Evolutionary conservation across 1,140 invertebrate genomes (phyloP).

Genomic region (Mamestra configurata): DNA sequence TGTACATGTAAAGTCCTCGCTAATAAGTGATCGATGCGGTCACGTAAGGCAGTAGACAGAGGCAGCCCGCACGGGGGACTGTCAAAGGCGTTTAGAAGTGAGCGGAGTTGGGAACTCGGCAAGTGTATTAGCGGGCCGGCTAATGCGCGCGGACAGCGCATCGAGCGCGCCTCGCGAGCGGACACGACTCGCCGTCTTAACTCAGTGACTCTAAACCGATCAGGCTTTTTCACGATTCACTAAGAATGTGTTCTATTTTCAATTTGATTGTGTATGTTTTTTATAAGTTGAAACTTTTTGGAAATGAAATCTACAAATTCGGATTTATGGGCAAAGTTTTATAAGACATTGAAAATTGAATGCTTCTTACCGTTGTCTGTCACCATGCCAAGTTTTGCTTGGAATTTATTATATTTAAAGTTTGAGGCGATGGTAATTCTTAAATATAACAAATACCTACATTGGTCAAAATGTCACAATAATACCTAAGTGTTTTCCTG

Average conservation of each 20-base stretch:
- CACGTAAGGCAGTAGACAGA: conserved; percentile 53
- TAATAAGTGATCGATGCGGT: conserved; percentile 60
- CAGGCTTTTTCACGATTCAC: conserved; percentile 5
- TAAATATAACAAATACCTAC: conserved; percentile 16
- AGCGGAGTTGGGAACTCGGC: conserved; percentile 56
- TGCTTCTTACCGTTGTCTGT: conserved; percentile 29
- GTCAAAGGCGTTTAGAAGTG: conserved; percentile 64
- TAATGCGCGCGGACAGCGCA: conserved; percentile 59
- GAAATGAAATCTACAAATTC: conserved; percentile 10
- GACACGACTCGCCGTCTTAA: conserved; percentile 36
- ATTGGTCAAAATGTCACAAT: conserved; percentile 40
- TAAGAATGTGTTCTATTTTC: conserved; percentile 18
- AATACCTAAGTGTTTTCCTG: conserved; percentile 25
- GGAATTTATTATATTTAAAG: conserved; percentile 6
- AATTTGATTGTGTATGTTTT: not conserved
- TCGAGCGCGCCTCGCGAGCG: conserved; percentile 55
- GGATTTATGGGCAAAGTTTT: too few species aligned
- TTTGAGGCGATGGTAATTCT: conserved; percentile 35
- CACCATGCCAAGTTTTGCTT: conserved; percentile 42
- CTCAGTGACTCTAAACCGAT: not conserved
- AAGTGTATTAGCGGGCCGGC: conserved; percentile 68
- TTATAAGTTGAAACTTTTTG: conserved; percentile 6
- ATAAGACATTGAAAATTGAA: conserved; percentile 31
- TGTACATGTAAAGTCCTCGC: conserved; percentile 30
- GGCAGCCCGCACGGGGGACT: conserved; percentile 55